Evolutionary conservation across 2,113 vertebrate species (phyloP), one percentile per base, ranked within the genome.

Genomic region (Rallus limicola): DNA sequence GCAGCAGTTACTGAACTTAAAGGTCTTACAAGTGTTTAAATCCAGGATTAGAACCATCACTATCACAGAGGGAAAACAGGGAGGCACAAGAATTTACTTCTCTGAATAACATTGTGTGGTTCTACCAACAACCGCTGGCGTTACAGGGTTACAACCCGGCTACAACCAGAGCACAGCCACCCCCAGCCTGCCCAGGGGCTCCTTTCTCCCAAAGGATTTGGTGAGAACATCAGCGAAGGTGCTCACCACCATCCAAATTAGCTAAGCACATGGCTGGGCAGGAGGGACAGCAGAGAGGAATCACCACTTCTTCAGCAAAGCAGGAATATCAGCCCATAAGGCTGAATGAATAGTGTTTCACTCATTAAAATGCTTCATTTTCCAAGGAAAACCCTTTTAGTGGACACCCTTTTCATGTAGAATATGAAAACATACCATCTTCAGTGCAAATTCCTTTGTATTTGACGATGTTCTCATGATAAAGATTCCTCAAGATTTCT

Each of bases 391-490:
- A 5, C 16, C 24, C 55, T 50, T 7, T 11, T 5, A 36, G n/a
- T 4, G 6, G 44, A 46, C 10, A 8, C 5, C 20, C 38, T 70
- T 62, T 1, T 10, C 40, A 36, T 19, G 4, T 6, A 79, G 68
- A 53, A 23, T 26, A 31, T 16, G 79, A 33, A 26, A 5, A 58
- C 70, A 97, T 97, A 99, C 99, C 99, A 9, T 99, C 99, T 78
- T 99, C 99, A 9, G 98, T 98, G 96, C 99, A 99, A 90, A 99
- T 99, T 58, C 99, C 99, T 86, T 99, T 99, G 93, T 99, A 99
- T 75, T 99, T 99, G 80, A 99, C 99, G 1, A 99, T 99, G 98
- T 99, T 99, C 77, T 99, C 98, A 0, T 99, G 99, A 86, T 99
- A 99, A 24, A 99, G 99, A 50, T 98, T 99, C 96, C 99, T 98